A percentile compares a stretch with the other conserved stretches of the same genome.
Evolutionary conservation across 2,888 invertebrate genomes (phyloP).

Genomic region (Phymatocera aterrima): DNA sequence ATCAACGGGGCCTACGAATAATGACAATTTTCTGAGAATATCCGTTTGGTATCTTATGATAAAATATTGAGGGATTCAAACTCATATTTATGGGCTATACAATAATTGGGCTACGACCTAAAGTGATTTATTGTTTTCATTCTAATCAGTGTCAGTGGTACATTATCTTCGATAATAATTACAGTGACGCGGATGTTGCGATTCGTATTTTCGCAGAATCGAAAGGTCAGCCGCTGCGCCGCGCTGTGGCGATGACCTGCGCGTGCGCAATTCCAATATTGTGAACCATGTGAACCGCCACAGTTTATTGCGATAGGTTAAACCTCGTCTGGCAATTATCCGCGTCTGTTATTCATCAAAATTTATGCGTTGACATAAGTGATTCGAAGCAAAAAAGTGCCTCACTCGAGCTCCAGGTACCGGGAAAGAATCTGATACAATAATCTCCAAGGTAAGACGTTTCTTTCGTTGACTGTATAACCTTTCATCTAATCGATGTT

Average conservation of each 20-base stretch:
- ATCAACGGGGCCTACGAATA: background rate
- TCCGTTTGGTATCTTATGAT: background rate
- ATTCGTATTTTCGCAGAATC: slow-evolving; percentile 4
- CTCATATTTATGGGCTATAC: background rate
- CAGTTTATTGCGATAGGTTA: background rate
- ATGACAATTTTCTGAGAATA: background rate
- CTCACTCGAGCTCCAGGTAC: background rate
- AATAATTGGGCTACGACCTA: background rate
- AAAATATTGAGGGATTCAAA: background rate
- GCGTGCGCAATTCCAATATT: background rate
- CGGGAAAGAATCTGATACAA: background rate
- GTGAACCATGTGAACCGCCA: background rate
- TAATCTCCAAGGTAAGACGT: slow-evolving; percentile 7
- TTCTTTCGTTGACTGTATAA: background rate
- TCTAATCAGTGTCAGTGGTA: background rate
- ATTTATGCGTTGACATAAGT: background rate
- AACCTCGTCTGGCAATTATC: background rate
- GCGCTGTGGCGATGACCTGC: too few relatives aligned
- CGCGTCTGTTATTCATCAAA: background rate
- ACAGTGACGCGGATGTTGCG: background rate
- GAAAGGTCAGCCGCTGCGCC: background rate
- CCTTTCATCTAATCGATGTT: background rate
- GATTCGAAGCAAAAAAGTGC: slow-evolving; percentile 1
- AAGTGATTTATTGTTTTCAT: slow-evolving; percentile 10
- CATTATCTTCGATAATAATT: background rate